Evolutionary conservation across 2,113 vertebrate species (phyloP), one percentile per base, ranked within the genome.

Genomic region (Leptosomus discolor): DNA sequence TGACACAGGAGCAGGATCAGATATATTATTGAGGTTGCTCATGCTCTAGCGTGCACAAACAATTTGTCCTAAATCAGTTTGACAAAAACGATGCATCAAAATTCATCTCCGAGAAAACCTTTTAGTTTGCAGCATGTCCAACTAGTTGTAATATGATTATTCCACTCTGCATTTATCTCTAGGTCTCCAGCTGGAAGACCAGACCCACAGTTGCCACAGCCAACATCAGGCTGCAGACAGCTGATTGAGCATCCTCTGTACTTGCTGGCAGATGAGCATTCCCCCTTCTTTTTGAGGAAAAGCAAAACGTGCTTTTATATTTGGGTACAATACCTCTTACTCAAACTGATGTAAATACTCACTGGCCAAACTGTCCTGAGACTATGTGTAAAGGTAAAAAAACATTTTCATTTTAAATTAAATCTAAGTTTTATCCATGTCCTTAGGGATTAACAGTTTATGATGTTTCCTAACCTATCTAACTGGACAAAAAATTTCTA

Each of bases 91-190:
- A 4, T 0, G 4, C 76, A 68, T 53, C 57, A 61, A 75, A 92
- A 91, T 48, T 65, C 34, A 61, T 79, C 43, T 92, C 24, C 29
- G 8, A 80, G 78, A 95, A 95, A 92, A 50, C 36, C 56, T 84
- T 90, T 91, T 53, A 23, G 46, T 63, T 13, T 75, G 64, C 94
- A 85, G 67, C 51, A 48, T 82, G 91, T 77, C 65, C 83, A 95
- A 34, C 43, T 5, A 58, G 34, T 68, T 93, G 46, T 92, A 95
- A 92, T 81, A 21, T 36, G 88, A 96, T 94, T 94, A 87, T 93
- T 95, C 86, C 46, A 56, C 48, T 78, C 46, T 16, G 23, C 2
- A 1, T 94, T 96, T 97, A 95, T 95, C 88, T 93, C 61, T 64
- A 65, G 67, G 85, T 90, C 56, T 82, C 92, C 94, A 94, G 57